Evolutionary conservation across 2,797 vertebrate genomes (phyloP), one percentile per base, ranked within the genome.

Genomic region (Acanthornis magna): DNA sequence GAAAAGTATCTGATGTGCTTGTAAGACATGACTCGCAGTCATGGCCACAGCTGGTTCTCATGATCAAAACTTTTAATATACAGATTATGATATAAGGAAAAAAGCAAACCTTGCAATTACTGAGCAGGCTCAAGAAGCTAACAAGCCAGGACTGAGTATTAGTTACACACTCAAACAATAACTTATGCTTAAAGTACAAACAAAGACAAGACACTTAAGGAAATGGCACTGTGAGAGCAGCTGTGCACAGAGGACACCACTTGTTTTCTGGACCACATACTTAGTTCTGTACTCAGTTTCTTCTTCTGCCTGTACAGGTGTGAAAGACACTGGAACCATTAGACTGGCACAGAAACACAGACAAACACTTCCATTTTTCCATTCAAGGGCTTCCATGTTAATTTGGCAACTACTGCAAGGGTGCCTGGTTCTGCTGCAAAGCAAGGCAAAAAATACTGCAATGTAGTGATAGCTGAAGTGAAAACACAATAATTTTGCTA

Each of bases 181-280:
- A 76, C 38, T 91, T 87, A 85, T 68, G 65, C 47, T 85, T 74
- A 58, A 94, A 95, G 54, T 87, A 81, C 71, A 92, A 93, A 91
- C 42, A 92, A 93, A 71, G 54, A 85, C 53, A 88, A 85, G 79
- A 95, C 65, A 94, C 26, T 55, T 72, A 88, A 63, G 66, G 72
- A 84, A 83, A 87, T 32, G 20, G 42, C 36, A 85, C 40, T 85
- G 61, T 40, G 58, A 91, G 55, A 87, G 71, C 92, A 96, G 85
- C 91, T 97, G 93, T 95, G 93, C 91, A 96, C 93, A 97, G 83
- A 96, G 96, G 96, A 97, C 91, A 96, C 61, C 48, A 76, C 32
- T 84, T 92, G 21, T 62, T 92, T 87, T 60, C 70, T 71, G 61
- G 53, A 70, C 48, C 2, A 7, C 47, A 48, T 55, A 77, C 1